Base-by-base conservation (phyloP, 2,797 vertebrate genomes). In the Epinephelus awoara region DNA sequence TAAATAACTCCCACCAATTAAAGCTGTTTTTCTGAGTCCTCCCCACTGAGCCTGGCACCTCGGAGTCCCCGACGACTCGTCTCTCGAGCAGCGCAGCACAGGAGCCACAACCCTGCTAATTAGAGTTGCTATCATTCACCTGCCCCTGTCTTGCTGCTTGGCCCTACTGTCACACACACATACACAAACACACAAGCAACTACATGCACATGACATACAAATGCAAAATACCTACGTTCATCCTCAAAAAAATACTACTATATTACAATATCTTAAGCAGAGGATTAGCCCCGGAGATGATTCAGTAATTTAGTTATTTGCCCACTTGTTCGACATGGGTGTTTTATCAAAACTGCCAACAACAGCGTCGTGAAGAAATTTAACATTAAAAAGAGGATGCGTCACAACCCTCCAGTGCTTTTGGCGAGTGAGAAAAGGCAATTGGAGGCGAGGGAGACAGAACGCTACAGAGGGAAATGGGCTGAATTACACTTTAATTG, bases 1-100 rank as follows among this genome's bases (percentile, higher is more conserved):
- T 94, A 94, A 95, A 95, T 95, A 95, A 89, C 86, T 85, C 74
- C 59, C 75, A 89, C 92, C 95, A 95, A 95, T 95, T 95, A 95
- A 92, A 94, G 90, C 92, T 95, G 95, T 95, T 94, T 95, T 94
- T 94, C 93, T 88, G 88, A 85, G 87, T 88, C 85, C 86, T 93
- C 90, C 90, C 93, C 90, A 90, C 90, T 89, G 93, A 91, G 93
- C 83, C 67, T 58, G 69, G 91, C 87, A 89, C 85, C 89, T 83
- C 77, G 17, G 58, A 90, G 85, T 94, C 93, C 93, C 93, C 61
- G 58, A 89, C 85, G 88, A 91, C 92, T 90, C 62, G 64, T 90
- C 90, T 94, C 88, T 86, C 17, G 88, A 92, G 85, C 85, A 78
- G 80, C 74, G 70, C 85, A 23, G 89, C 78, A 50, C 86, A 81